phyloP scores from a whole-genome alignment of 2,888 invertebrate genomes.

The Melipona beecheii region DNA sequence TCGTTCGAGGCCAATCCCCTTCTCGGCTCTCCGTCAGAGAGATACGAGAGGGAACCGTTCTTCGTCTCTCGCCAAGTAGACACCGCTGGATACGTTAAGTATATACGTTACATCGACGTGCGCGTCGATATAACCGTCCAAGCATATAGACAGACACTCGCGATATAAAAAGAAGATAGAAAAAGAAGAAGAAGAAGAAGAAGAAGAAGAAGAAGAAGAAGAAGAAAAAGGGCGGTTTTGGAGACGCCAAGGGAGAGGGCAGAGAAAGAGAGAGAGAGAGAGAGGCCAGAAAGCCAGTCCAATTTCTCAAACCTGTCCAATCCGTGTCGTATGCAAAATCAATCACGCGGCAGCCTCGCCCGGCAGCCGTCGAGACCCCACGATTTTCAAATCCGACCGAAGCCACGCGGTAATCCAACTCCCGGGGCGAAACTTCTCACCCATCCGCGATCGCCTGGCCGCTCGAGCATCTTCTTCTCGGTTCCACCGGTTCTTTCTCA shows the following conservation, averaged over 20 bases:
- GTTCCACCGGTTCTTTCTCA: slow-evolving; percentile 24
- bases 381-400: slow-evolving; percentile 78
- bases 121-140: slow-evolving; percentile 57
- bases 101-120: slow-evolving; percentile 55
- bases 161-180: slow-evolving; percentile 54
- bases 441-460: slow-evolving; percentile 58
- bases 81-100: slow-evolving; percentile 51
- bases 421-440: slow-evolving; percentile 68
- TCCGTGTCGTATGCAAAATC: slow-evolving; percentile 84
- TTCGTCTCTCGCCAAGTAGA: slow-evolving; percentile 63
- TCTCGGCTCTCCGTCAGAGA: slow-evolving; percentile 67
- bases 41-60: slow-evolving; percentile 71
- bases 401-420: slow-evolving; percentile 73
- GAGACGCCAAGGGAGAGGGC: slow-evolving; percentile 53
- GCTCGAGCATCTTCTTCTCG: slow-evolving; percentile 42
- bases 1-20: slow-evolving; percentile 75
- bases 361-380: slow-evolving; percentile 53
- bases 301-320: slow-evolving; percentile 85
- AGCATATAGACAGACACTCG: slow-evolving; percentile 63
- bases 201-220: slow-evolving; percentile 36
- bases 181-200: slow-evolving; percentile 25
- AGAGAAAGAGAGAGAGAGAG: slow-evolving; percentile 10
- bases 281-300: slow-evolving; percentile 79
- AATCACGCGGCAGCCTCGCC: slow-evolving; percentile 79
- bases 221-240: slow-evolving; percentile 19